These are phyloP conservation scores for Myotis planiceps DNA, from an alignment of 2,797 vertebrate genomes.

Conservation along the genomic window DNA sequence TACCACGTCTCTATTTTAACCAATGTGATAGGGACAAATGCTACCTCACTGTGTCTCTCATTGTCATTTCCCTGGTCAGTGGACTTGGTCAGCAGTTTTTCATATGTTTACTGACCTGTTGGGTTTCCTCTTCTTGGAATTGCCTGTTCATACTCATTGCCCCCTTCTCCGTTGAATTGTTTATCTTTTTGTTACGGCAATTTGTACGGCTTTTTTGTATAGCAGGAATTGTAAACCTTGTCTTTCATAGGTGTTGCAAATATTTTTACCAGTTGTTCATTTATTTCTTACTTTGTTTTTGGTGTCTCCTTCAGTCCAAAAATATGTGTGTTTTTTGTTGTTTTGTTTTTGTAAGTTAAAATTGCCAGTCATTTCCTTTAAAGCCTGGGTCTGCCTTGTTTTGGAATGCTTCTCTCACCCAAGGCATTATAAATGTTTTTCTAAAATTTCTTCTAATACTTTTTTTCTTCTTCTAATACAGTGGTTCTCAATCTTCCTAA, in stretches of 20 bases:
- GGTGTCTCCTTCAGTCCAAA: background rate
- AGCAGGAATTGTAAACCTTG: background rate
- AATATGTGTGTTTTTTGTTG: background rate
- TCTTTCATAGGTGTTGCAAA: background rate
- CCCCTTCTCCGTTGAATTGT: background rate
- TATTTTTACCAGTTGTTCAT: background rate
- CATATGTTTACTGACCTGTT: background rate
- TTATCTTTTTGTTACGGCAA: background rate
- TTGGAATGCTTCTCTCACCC: background rate
- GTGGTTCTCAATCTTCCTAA: too few relatives aligned
- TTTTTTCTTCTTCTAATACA: background rate
- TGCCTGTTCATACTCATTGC: constrained; percentile 3
- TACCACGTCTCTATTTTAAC: background rate
- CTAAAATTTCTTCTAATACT: background rate
- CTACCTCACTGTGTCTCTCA: background rate
- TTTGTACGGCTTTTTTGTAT: background rate
- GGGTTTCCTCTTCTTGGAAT: constrained; percentile 12
- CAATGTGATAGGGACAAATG: background rate
- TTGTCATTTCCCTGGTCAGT: background rate
- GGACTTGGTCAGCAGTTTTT: background rate
- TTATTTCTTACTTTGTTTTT: background rate
- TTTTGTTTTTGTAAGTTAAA: background rate
- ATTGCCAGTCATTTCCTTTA: constrained; percentile 44
- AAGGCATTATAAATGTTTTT: background rate
- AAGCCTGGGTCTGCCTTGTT: background rate